Evolutionary conservation across 2,888 invertebrate genomes (phyloP).

Genomic region (Hyposoter didymator): DNA sequence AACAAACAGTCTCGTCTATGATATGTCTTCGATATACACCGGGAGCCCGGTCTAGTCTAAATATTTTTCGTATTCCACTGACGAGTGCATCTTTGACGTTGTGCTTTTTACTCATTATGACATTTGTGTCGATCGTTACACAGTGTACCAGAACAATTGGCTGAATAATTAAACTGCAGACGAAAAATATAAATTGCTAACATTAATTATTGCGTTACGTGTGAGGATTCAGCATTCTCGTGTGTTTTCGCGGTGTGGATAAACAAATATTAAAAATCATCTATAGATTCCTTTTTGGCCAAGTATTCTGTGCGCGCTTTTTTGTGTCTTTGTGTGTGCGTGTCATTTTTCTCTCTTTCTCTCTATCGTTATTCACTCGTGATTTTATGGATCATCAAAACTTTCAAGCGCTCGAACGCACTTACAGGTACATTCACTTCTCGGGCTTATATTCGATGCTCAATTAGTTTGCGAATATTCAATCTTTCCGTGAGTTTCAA

Average conservation of each 20-base stretch:
- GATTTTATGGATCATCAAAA: constrained; percentile 48
- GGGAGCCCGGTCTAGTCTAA: constrained; percentile 9
- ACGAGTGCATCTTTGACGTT: constrained; percentile 21
- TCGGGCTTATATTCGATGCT: constrained; percentile 57
- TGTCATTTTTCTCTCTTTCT: constrained; percentile 2
- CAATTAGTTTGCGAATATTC: constrained; percentile 49
- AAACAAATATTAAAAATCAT: neutral
- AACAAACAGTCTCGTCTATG: constrained; percentile 43
- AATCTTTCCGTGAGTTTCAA: constrained; percentile 17
- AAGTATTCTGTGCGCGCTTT: constrained; percentile 38
- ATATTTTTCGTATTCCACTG: constrained; percentile 31
- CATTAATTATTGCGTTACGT: constrained; percentile 59
- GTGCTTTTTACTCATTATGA: neutral
- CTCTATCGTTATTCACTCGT: constrained; percentile 13
- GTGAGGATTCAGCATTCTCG: constrained; percentile 45
- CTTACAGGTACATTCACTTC: constrained; percentile 68
- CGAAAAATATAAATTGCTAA: constrained; percentile 49
- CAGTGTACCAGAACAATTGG: constrained; percentile 37
- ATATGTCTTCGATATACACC: constrained; percentile 52
- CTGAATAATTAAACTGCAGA: constrained; percentile 42
- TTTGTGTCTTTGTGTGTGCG: constrained; percentile 35
- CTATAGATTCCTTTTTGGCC: constrained; percentile 33
- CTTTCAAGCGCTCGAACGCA: constrained; percentile 66
- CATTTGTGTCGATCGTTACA: constrained; percentile 3
- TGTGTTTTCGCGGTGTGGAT: constrained; percentile 9